phyloP scores from a whole-genome alignment of 2,113 vertebrate genomes.

The Callorhinus ursinus region DNA sequence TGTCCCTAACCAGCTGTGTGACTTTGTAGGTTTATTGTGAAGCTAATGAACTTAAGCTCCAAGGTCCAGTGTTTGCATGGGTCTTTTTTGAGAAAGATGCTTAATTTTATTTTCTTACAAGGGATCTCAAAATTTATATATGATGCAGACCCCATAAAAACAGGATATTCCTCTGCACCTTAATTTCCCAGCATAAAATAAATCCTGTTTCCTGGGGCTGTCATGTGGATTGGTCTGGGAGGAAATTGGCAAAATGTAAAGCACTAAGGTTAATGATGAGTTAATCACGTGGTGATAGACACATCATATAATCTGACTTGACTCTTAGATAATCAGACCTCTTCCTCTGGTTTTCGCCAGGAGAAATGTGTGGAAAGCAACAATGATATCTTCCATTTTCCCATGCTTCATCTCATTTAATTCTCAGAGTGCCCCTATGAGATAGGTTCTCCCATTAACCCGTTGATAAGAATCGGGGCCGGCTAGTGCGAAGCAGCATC shows the following conservation, averaged over 20 bases:
- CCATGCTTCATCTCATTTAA: neutral
- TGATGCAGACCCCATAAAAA: neutral
- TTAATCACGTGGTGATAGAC: neutral
- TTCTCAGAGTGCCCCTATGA: neutral
- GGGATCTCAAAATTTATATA: neutral
- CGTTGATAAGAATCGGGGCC: neutral
- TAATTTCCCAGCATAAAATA: slow-evolving; percentile 16
- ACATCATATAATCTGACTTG: neutral
- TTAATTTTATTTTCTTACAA: slow-evolving; percentile 30
- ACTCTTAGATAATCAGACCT: neutral
- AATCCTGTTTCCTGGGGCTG: neutral
- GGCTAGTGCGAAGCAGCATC: neutral
- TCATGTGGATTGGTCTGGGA: neutral
- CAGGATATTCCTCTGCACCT: neutral
- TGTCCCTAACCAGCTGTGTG: neutral
- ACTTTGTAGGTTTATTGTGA: neutral
- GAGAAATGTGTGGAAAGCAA: no score
- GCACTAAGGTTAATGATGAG: neutral
- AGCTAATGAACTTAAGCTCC: neutral
- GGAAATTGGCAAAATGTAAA: neutral
- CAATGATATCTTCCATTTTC: neutral
- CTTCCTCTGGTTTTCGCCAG: neutral
- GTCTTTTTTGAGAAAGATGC: slow-evolving; percentile 17
- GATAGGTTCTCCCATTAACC: neutral
- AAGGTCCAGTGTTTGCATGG: neutral